Percentiles rank a stretch among this genome's conserved stretches.
These are phyloP conservation scores for Apocrypta bakeri DNA, from an alignment of 1,140 invertebrate genomes.

Conservation along the genomic window DNA sequence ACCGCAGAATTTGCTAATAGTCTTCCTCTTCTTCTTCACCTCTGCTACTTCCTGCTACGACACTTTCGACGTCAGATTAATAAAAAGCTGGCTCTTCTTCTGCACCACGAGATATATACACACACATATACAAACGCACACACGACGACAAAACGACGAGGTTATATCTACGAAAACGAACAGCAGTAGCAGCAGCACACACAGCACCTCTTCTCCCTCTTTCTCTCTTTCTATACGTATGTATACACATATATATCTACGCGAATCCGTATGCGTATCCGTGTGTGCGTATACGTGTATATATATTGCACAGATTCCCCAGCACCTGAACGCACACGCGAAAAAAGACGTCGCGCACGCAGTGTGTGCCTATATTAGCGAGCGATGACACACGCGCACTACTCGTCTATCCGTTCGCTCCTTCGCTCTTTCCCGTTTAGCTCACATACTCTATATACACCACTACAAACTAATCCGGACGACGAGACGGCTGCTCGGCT, in stretches of 20 bases:
- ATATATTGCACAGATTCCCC: not conserved
- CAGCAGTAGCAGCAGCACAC: too few relatives aligned
- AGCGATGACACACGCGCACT: not conserved
- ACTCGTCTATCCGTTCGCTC: not conserved
- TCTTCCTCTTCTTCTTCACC: not conserved
- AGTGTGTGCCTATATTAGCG: not conserved
- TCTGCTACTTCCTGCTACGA: not conserved
- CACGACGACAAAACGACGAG: not conserved
- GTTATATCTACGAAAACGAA: conserved; percentile 16
- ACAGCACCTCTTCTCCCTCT: not conserved
- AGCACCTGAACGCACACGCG: not conserved
- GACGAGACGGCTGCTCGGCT: not conserved
- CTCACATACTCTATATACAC: not conserved
- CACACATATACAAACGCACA: too few relatives aligned
- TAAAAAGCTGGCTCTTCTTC: not conserved
- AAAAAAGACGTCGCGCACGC: not conserved
- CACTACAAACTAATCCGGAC: not conserved
- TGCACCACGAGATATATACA: too few relatives aligned
- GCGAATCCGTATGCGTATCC: not conserved
- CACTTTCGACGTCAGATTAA: conserved; percentile 1
- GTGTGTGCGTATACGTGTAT: not conserved
- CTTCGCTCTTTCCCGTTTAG: not conserved
- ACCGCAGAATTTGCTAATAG: not conserved
- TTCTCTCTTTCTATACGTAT: too few relatives aligned
- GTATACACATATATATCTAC: too few relatives aligned